Evolutionary conservation across 2,888 invertebrate species (phyloP), one percentile per base, ranked within the genome.

Genomic region (Lasioglossum calceatum): DNA sequence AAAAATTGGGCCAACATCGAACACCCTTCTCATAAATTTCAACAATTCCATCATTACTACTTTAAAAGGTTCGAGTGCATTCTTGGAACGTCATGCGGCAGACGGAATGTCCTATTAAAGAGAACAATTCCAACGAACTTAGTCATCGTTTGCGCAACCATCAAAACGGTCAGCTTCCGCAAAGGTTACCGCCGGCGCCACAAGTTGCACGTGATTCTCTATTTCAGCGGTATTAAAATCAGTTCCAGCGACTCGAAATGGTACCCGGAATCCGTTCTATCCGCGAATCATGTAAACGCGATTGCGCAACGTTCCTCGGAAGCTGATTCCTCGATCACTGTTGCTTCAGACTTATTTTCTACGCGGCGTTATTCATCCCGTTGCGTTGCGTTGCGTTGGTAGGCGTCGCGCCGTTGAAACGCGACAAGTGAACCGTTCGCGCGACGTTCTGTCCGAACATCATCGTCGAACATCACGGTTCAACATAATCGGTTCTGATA

Each of bases 291-390:
- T 27, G 61, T 47, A 47, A 47, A n/a, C 70, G 8, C 74, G 54
- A 32, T 82, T 58, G 72, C 79, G 47, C 12, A 82, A 79, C 27
- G 44, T 36, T 36, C 8, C 79, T 23, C 71, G 71, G 78, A 72
- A 76, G n/a, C 81, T 32, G 27, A 72, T 36, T 64, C 36, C 8
- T n/a, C 79, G n/a, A 82, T 82, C 80, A 79, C 42, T 79, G 42
- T 73, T 23, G 32, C 39, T 27, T 77, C 76, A 50, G 72, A 14
- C 42, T 82, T 84, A 84, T 84, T 84, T 84, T 73, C 82, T 64
- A n/a, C 76, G 42, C 72, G 14, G 70, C 73, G 74, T 78, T 67
- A 71, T 58, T 75, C 70, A 27, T 50, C 32, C 47, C 10, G 23
- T 39, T 12, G 27, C 39, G 27, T 27, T 27, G 27, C 27, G 27